Evolutionary conservation across 2,888 invertebrate genomes (phyloP).

Genomic region (Ecdyonurus torrentis): DNA sequence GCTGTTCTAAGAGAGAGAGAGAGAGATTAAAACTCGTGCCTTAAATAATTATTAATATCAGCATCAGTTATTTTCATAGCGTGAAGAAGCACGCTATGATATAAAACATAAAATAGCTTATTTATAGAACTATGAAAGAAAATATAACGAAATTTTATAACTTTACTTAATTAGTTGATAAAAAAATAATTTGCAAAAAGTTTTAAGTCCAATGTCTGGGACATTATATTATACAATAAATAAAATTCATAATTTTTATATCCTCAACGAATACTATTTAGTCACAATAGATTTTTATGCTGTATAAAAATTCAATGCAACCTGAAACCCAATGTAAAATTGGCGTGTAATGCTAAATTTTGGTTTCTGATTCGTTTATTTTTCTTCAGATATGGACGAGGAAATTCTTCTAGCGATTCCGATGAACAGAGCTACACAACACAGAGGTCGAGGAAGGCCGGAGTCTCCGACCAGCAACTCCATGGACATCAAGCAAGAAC

Average conservation of each 20-base stretch:
- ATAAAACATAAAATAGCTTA: too few species aligned
- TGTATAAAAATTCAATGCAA: background rate
- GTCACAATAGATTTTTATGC: background rate
- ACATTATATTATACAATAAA: too few species aligned
- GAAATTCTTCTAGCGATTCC: slow-evolving; percentile 74
- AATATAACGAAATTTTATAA: background rate
- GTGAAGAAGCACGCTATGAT: too few species aligned
- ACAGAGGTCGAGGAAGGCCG: slow-evolving; percentile 8
- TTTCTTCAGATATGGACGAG: slow-evolving; percentile 66
- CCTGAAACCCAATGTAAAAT: too few species aligned
- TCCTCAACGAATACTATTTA: background rate
- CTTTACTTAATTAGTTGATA: background rate
- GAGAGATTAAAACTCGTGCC: too few species aligned
- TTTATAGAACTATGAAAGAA: background rate
- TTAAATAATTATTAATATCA: too few species aligned
- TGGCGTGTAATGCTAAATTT: too few species aligned
- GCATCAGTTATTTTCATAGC: too few species aligned
- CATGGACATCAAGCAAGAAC: slow-evolving; percentile 55
- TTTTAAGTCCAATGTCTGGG: too few species aligned
- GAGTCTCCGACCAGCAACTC: slow-evolving; percentile 13
- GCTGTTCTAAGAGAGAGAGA: too few species aligned
- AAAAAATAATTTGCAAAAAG: background rate
- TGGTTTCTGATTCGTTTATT: background rate
- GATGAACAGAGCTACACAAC: slow-evolving; percentile 38
- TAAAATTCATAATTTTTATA: background rate